Conservation (phyloP, 2,888 invertebrate species). For the Noctua janthe region DNA sequence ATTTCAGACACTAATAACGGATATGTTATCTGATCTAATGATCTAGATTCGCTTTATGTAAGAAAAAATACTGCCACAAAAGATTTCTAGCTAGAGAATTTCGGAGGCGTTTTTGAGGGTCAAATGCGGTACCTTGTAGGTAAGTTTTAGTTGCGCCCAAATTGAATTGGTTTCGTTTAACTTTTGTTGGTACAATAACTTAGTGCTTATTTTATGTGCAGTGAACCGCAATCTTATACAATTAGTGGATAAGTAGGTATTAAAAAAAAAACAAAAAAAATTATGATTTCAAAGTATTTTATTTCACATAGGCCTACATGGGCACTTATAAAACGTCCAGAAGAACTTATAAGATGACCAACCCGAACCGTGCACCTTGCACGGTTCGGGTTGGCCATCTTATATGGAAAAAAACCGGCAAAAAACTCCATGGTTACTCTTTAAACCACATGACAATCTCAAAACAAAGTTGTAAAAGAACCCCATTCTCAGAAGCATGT, state of each 20-base stretch:
- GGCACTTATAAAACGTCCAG: too few species aligned
- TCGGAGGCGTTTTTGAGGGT: neutral
- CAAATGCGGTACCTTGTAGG: neutral
- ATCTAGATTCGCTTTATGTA: slow-evolving; percentile 34
- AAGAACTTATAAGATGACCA: too few species aligned
- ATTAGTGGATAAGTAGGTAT: neutral
- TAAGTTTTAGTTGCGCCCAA: neutral
- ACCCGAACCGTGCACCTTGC: too few species aligned
- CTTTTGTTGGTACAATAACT: neutral
- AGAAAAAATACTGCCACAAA: slow-evolving; percentile 16
- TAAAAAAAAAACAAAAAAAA: neutral
- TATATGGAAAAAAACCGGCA: too few species aligned
- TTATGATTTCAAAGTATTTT: neutral
- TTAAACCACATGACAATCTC: neutral
- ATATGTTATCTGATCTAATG: slow-evolving; percentile 44
- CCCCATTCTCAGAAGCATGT: neutral
- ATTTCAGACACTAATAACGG: slow-evolving; percentile 13
- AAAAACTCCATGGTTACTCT: neutral
- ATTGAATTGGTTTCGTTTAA: neutral
- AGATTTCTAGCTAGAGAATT: slow-evolving; percentile 6
- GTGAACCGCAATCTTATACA: neutral
- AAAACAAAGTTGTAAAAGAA: slow-evolving; percentile 8
- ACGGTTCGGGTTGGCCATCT: too few species aligned
- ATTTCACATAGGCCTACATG: too few species aligned
- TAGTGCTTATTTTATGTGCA: neutral